A percentile compares a stretch with the other conserved stretches of the same genome.
These are phyloP conservation scores for Centropus unirufus DNA, from an alignment of 2,113 vertebrate genomes.

Conservation along the genomic window DNA sequence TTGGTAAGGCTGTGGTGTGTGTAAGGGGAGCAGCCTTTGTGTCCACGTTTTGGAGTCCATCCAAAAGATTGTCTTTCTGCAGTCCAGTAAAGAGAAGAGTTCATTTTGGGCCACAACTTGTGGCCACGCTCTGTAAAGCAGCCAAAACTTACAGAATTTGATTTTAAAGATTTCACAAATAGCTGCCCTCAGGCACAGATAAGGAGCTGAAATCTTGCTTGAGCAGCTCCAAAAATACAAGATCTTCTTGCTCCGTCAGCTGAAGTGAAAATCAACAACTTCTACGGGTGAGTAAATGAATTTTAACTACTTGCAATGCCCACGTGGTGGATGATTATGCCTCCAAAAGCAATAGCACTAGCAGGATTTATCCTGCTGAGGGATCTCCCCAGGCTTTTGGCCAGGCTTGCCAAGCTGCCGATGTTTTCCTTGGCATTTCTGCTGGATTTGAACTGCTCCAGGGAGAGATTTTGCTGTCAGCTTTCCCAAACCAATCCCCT, in stretches of 20 bases:
- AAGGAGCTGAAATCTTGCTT: background rate
- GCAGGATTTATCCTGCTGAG: background rate
- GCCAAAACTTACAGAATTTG: background rate
- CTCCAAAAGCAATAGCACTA: background rate
- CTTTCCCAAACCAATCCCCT: background rate
- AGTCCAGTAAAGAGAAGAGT: background rate
- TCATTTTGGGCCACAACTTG: background rate
- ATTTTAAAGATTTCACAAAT: background rate
- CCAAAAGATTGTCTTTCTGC: background rate
- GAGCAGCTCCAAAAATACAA: background rate
- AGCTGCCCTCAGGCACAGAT: background rate
- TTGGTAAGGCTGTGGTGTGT: background rate
- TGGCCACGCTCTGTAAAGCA: background rate
- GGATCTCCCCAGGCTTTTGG: background rate
- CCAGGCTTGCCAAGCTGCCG: background rate
- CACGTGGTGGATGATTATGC: background rate
- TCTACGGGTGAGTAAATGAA: background rate
- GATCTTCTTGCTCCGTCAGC: background rate
- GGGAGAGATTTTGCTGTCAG: background rate
- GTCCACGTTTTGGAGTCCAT: background rate
- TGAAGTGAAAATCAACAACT: background rate
- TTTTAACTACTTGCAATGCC: background rate
- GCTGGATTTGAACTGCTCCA: background rate
- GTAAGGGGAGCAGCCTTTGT: background rate
- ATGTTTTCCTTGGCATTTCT: background rate